Evolutionary conservation across 2,888 invertebrate genomes (phyloP), one percentile per base, ranked within the genome.

Genomic region (Stramonita haemastoma): DNA sequence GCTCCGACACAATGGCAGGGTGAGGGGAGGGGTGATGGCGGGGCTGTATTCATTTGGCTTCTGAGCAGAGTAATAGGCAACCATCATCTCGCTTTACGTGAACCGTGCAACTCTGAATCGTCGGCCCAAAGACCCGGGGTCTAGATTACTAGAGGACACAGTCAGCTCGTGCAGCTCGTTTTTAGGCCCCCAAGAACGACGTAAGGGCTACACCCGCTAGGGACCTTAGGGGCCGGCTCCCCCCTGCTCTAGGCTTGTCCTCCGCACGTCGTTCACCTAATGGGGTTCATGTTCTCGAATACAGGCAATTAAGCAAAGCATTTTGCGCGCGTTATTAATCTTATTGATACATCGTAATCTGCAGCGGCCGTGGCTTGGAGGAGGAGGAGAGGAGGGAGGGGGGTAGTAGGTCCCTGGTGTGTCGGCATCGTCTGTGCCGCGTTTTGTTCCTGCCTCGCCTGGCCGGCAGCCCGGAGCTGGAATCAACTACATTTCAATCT

Each of bases 261-360:
- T 34, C 83, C 29, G 22, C 46, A 87, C 81, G 87, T 90, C 90
- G 89, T 86, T 87, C 57, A 77, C 85, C 89, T 90, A 90, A 91
- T 91, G 89, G 91, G 90, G 90, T 91, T 91, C 91, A 91, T 91
- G 91, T 87, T 89, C 89, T 87, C 87, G 91, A 91, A 91, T 91
- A 91, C 89, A 91, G 91, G 91, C 91, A 91, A 91, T 91, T 91
- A 91, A 91, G 91, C 90, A 91, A 90, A 91, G 90, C 91, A 91
- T 91, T 91, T 91, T 90, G 89, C 91, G 87, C 90, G 89, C 89
- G 91, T 85, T 90, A 90, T 91, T 89, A 91, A 90, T 91, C 91
- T 89, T 87, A 79, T 86, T 89, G 90, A 90, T 90, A 90, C 91
- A 91, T 89, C 88, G 84, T 77, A 77, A 89, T 89, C 89, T 83